Evolutionary conservation across 2,797 vertebrate species (phyloP), one percentile per base, ranked within the genome.

Genomic region (Chelonia mydas): DNA sequence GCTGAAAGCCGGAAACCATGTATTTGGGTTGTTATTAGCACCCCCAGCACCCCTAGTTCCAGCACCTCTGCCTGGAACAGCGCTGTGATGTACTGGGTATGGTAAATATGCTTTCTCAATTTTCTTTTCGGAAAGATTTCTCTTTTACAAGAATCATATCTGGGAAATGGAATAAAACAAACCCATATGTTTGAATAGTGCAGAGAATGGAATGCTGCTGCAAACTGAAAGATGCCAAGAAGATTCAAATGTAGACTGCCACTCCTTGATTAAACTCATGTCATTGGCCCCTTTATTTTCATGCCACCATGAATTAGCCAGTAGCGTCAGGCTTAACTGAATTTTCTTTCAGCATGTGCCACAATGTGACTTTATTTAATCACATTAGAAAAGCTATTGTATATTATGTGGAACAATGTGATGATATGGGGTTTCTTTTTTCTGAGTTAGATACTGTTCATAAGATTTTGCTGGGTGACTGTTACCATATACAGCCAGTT

Each of bases 151-250:
- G 81, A 95, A 89, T 86, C 21, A 80, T 3, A 8, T 28, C 74
- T 77, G 15, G 74, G 59, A 82, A 45, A 21, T 49, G 4, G 5
- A 27, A 72, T 84, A 47, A 76, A 76, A 7, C 41, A 17, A 25
- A 80, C 92, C 13, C 59, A 31, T 54, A 83, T 93, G 81, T 90
- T 94, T 95, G 90, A 97, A 84, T 89, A 94, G 90, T 89, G 74
- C 37, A 37, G 51, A 90, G 16, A 54, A 54, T 25, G 54, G 23
- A 8, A 6, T 86, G 85, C 53, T 41, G 92, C 45, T 86, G 37
- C 54, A 87, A 77, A 11, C 37, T 85, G 33, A 21, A 3, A 51
- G 83, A 81, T 92, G 77, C 77, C 85, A 90, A 83, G n/a, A 90
- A 50, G 31, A 21, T 10, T 94, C 4, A 2, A 87, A 61, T 90